Conservation (phyloP, 2,888 invertebrate species). For the Cylloceria caligata region DNA sequence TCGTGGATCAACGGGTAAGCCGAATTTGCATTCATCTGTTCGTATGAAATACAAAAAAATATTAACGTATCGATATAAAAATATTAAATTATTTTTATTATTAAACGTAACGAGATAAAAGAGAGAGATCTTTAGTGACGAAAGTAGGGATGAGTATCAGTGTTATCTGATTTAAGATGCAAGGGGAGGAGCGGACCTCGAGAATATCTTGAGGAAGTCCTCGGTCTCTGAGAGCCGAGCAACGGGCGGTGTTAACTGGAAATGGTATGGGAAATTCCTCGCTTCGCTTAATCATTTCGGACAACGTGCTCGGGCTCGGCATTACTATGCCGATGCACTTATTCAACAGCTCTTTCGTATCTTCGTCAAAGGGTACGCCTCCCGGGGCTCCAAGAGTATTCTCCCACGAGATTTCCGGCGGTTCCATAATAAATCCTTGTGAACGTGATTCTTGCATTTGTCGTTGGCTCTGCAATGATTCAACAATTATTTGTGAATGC, state of each 20-base stretch:
- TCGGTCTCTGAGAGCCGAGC: constrained; percentile 76
- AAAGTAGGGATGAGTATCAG: background rate
- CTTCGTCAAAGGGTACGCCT: constrained; percentile 81
- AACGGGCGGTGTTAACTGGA: constrained; percentile 82
- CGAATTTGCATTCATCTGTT: constrained; percentile 84
- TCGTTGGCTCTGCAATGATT: constrained; percentile 42
- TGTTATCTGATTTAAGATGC: background rate
- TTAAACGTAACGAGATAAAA: background rate
- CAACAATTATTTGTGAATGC: background rate
- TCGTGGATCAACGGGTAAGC: constrained; percentile 90
- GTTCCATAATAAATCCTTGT: constrained; percentile 74
- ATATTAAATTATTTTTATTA: background rate
- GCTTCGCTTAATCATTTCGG: constrained; percentile 81
- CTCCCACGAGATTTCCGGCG: constrained; percentile 82
- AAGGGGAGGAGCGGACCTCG: constrained; percentile 72
- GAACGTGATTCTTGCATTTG: constrained; percentile 60
- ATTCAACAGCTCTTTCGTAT: constrained; percentile 78
- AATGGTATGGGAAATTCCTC: constrained; percentile 83
- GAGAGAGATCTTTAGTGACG: background rate
- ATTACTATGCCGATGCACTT: constrained; percentile 76
- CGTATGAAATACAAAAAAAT: background rate
- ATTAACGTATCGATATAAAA: background rate
- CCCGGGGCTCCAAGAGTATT: constrained; percentile 80
- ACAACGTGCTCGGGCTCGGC: constrained; percentile 75
- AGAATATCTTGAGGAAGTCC: constrained; percentile 76